phyloP scores from a whole-genome alignment of 2,797 vertebrate species.

The Spea hammondii region DNA sequence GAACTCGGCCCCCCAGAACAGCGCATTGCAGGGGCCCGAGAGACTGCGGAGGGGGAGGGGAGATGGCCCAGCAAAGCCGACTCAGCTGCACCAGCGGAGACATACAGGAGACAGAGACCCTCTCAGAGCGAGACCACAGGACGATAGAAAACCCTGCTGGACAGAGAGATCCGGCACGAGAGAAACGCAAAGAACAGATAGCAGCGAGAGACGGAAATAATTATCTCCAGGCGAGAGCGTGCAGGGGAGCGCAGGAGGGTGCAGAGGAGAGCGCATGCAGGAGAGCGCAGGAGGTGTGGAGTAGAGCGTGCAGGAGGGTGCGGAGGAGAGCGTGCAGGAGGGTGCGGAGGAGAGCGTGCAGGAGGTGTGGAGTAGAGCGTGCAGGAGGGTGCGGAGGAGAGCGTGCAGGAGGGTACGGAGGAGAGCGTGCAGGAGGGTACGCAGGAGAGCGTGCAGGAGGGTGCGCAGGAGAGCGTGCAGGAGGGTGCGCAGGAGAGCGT shows the following conservation, averaged over 20 bases:
- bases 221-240: no score
- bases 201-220: no score
- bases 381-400: neutral
- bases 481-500: neutral
- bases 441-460: neutral
- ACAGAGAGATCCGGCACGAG: no score
- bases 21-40: neutral
- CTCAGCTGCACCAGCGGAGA: neutral
- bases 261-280: neutral
- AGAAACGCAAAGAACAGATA: no score
- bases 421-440: neutral
- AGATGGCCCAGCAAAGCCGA: neutral
- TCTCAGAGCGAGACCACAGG: no score
- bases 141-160: no score
- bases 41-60: neutral
- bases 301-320: neutral
- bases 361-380: neutral
- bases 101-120: neutral
- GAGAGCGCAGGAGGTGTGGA: neutral
- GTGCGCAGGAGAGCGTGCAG: neutral
- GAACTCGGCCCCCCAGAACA: neutral
- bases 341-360: neutral
- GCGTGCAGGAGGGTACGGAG: neutral
- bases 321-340: neutral
- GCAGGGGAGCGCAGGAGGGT: neutral